Evolutionary conservation across 2,797 vertebrate genomes (phyloP).

Genomic region (Siniperca undulata): DNA sequence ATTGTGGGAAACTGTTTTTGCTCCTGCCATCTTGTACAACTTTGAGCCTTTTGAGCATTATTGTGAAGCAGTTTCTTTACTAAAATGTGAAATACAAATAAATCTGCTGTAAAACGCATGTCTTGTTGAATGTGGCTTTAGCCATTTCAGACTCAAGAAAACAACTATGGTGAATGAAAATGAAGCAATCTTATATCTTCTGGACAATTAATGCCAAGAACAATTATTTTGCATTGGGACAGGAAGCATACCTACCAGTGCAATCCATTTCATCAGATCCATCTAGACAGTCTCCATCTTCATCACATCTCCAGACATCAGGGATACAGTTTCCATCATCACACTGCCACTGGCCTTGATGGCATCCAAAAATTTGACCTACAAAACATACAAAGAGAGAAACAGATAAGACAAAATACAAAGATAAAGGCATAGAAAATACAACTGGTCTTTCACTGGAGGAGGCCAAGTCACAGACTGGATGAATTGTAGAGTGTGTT

Average conservation of each 20-base stretch:
- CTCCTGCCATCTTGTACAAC: background rate
- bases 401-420: background rate
- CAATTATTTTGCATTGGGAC: background rate
- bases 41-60: background rate
- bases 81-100: background rate
- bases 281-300: constrained; percentile 89
- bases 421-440: background rate
- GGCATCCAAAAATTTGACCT: constrained; percentile 64
- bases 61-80: background rate
- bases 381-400: background rate
- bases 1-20: background rate
- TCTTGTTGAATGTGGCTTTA: background rate
- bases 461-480: background rate
- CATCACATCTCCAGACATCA: constrained; percentile 88
- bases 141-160: background rate
- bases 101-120: no score
- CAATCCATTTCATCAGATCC: constrained; percentile 92
- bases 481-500: background rate
- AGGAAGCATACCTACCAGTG: constrained; percentile 57
- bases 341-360: constrained; percentile 87
- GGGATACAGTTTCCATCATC: constrained; percentile 89
- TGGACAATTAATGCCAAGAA: background rate
- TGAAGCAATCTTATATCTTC: background rate
- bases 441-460: background rate
- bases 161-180: background rate